These are phyloP conservation scores for Caenorhabditis sp. DNA, from an alignment of 2,888 invertebrate genomes.

Conservation along the genomic window DNA sequence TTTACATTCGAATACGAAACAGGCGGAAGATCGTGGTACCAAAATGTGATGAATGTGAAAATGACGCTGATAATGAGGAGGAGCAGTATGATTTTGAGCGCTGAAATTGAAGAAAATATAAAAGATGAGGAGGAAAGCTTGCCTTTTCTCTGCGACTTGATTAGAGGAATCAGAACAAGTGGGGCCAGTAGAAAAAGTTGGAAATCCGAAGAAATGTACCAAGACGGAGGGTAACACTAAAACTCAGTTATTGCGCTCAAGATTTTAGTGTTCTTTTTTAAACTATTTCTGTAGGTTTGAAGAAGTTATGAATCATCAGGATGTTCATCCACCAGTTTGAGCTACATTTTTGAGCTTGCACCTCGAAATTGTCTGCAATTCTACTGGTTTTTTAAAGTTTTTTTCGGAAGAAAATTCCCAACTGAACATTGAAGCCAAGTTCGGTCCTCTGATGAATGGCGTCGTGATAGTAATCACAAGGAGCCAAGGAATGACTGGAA, in stretches of 20 bases:
- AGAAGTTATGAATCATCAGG: slow-evolving; percentile 29
- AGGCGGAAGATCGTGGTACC: slow-evolving; percentile 1
- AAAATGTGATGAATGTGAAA: neutral
- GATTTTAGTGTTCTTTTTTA: neutral
- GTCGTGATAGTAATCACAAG: slow-evolving; percentile 27
- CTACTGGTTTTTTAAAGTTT: neutral
- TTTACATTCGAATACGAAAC: too few relatives aligned
- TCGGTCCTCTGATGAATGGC: slow-evolving; percentile 28
- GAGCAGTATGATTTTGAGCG: too few relatives aligned
- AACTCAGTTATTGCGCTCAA: too few relatives aligned
- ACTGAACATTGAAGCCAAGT: slow-evolving; percentile 13
- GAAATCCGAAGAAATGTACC: slow-evolving; percentile 44
- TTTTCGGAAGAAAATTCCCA: neutral
- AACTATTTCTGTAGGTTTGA: slow-evolving; percentile 10
- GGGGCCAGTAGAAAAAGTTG: slow-evolving; percentile 42
- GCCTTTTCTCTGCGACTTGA: too few relatives aligned
- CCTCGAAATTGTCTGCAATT: slow-evolving; percentile 2
- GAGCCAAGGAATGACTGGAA: slow-evolving; percentile 43
- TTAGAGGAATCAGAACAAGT: slow-evolving; percentile 17
- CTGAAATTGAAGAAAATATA: too few relatives aligned
- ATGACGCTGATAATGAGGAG: slow-evolving; percentile 1
- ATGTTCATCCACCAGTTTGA: slow-evolving; percentile 62
- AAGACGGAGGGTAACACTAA: slow-evolving; percentile 44
- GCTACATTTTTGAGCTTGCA: slow-evolving; percentile 25
- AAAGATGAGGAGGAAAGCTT: too few relatives aligned